Conservation (phyloP, 2,113 vertebrate genomes). For the Arizona elegans region DNA sequence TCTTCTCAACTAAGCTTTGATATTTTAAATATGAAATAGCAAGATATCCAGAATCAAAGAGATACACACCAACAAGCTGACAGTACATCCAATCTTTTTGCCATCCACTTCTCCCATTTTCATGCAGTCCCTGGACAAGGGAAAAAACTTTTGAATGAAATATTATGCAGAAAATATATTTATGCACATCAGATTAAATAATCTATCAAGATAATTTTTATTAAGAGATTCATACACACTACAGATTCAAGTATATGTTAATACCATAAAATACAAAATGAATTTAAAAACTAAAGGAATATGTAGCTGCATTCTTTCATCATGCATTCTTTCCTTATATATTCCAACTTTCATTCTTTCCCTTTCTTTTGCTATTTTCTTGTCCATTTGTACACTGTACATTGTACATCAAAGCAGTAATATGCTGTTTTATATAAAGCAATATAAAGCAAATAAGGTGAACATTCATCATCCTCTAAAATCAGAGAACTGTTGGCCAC, state of each 20-base stretch:
- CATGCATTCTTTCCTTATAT: not conserved
- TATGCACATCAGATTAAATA: not conserved
- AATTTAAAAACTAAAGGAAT: not conserved
- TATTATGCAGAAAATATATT: conserved; percentile 1
- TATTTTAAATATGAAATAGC: conserved; percentile 23
- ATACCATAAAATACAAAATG: not conserved
- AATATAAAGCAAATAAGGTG: not conserved
- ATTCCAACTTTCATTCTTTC: not conserved
- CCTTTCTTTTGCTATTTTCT: not conserved
- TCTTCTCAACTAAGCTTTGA: not conserved
- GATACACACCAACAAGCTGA: conserved; percentile 91
- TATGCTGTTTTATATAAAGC: not conserved
- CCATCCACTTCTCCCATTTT: conserved; percentile 96
- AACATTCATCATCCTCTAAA: not conserved
- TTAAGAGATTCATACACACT: not conserved
- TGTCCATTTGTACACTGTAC: not conserved
- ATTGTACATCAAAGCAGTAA: not conserved
- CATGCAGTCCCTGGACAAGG: conserved; percentile 91
- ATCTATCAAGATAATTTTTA: not conserved
- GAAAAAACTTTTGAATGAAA: conserved; percentile 16
- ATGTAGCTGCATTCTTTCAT: not conserved
- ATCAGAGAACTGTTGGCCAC: not conserved
- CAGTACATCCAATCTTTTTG: conserved; percentile 97
- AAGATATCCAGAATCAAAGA: not conserved
- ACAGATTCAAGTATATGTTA: not conserved